Conservation (phyloP, 2,797 vertebrate genomes). For the Tokudaia tokunoshimensis region DNA sequence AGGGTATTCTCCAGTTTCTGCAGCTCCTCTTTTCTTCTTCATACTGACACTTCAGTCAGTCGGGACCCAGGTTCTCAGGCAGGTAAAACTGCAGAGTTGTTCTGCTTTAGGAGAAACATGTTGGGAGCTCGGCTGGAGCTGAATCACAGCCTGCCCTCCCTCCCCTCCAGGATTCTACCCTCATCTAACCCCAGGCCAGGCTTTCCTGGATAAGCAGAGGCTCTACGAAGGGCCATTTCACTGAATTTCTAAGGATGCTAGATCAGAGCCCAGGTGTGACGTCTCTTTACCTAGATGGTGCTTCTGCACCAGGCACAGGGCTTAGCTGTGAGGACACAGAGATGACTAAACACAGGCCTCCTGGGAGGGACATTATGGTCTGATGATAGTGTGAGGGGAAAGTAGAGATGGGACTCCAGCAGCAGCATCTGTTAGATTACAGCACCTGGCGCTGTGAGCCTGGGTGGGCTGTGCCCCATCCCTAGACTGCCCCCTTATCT, state of each 20-base stretch:
- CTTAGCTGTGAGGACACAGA: neutral
- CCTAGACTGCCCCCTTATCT: neutral
- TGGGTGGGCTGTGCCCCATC: accelerated
- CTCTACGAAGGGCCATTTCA: neutral
- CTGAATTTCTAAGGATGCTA: neutral
- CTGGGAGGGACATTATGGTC: neutral
- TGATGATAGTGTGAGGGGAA: neutral
- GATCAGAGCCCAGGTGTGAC: neutral
- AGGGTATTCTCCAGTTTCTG: neutral
- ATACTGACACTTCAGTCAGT: neutral
- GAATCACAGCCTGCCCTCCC: neutral
- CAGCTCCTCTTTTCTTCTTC: neutral
- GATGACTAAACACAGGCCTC: neutral
- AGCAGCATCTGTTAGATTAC: neutral
- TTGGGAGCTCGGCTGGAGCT: neutral
- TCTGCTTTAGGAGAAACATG: neutral
- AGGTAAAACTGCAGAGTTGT: neutral
- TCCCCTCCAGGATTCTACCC: neutral
- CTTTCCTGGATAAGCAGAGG: neutral
- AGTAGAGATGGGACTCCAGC: neutral
- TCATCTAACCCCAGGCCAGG: neutral
- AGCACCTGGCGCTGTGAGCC: accelerated
- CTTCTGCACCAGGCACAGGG: neutral
- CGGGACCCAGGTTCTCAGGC: neutral
- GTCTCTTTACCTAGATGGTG: neutral